Conservation (phyloP, 2,113 vertebrate genomes). For the Cranoglanis bouderius region DNA sequence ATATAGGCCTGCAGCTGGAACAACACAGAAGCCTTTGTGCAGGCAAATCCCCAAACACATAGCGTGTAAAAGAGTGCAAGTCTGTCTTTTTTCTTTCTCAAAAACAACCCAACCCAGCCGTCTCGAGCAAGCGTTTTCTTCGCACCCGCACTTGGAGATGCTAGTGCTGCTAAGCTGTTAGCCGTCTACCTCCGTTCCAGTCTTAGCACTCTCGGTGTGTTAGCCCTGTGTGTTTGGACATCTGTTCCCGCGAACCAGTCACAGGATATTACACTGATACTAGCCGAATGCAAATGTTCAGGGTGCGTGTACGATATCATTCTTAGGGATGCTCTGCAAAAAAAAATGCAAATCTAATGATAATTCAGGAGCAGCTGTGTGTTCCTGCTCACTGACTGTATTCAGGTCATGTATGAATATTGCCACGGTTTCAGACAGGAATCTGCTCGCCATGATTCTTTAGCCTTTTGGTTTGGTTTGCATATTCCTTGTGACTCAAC, state of each 20-base stretch:
- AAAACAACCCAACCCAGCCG: background rate
- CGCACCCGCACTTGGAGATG: background rate
- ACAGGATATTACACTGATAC: background rate
- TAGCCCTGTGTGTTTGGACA: background rate
- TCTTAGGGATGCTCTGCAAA: background rate
- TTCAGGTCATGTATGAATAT: conserved; percentile 10
- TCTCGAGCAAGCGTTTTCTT: too few relatives aligned
- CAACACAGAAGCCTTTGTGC: background rate
- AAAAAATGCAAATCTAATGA: background rate
- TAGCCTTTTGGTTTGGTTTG: too few relatives aligned
- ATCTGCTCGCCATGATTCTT: background rate
- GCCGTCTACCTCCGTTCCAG: background rate
- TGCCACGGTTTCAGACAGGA: background rate
- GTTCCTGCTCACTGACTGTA: background rate
- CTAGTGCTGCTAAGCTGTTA: conserved; percentile 31
- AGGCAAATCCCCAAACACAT: background rate
- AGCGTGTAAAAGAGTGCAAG: background rate
- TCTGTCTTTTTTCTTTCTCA: too few relatives aligned
- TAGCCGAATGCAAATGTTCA: background rate
- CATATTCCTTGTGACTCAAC: background rate
- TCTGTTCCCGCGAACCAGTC: background rate
- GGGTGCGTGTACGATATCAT: background rate
- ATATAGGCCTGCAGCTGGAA: conserved; percentile 37
- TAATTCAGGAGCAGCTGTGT: background rate
- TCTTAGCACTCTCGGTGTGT: background rate